Conservation (phyloP, 2,797 vertebrate genomes). For the Hoplostethus atlanticus region DNA sequence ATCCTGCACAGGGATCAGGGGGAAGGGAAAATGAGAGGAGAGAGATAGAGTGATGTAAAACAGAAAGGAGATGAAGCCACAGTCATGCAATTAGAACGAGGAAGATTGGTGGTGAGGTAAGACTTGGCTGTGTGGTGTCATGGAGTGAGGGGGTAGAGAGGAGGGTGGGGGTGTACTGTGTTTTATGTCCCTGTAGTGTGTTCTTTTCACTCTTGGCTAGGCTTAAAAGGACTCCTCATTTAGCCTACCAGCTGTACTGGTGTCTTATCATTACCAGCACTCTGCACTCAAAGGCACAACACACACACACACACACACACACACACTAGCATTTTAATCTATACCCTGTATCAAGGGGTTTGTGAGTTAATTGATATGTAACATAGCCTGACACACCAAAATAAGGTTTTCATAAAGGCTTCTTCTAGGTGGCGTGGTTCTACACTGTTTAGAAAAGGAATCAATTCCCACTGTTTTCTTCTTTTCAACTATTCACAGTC, state of each 20-base stretch:
- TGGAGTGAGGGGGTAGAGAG: constrained; percentile 26
- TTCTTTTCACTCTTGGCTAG: constrained; percentile 71
- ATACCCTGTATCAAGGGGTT: constrained; percentile 13
- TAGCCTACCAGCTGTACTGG: constrained; percentile 69
- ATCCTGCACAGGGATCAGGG: constrained; percentile 53
- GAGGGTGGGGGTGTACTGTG: constrained; percentile 35
- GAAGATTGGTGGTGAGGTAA: constrained; percentile 66
- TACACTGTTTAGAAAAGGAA: neutral
- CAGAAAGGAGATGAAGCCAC: constrained; percentile 61
- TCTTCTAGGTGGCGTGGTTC: neutral
- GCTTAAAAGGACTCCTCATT: constrained; percentile 75
- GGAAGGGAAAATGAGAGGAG: constrained; percentile 4
- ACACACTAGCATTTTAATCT: constrained; percentile 28
- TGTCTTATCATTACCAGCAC: constrained; percentile 74
- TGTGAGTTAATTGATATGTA: constrained; percentile 47
- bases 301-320: constrained; percentile 31
- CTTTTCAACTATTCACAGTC: constrained; percentile 5
- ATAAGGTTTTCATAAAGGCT: neutral
- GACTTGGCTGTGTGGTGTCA: constrained; percentile 46
- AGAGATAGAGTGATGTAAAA: constrained; percentile 69
- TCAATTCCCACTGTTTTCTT: constrained; percentile 11
- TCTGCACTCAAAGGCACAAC: constrained; percentile 51
- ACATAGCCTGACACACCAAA: neutral
- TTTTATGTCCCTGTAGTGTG: constrained; percentile 70
- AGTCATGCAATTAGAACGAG: constrained; percentile 66